These are phyloP conservation scores for Polypterus senegalus DNA, from an alignment of 2,113 vertebrate genomes.

Conservation along the genomic window DNA sequence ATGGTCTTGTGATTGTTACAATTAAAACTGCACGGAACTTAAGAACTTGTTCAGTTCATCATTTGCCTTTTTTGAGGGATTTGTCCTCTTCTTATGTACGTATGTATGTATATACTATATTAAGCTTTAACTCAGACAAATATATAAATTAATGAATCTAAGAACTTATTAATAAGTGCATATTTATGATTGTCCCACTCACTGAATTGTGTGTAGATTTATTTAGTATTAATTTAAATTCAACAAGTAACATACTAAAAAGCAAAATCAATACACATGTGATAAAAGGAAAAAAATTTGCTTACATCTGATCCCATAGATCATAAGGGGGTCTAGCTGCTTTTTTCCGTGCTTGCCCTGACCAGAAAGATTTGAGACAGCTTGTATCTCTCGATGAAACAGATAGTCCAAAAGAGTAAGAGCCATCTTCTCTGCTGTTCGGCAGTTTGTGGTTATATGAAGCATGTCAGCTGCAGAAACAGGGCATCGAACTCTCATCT, in stretches of 20 bases:
- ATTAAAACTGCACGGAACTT: too few relatives aligned
- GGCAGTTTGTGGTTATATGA: conserved; percentile 90
- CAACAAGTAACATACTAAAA: too few relatives aligned
- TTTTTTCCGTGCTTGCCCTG: conserved; percentile 96
- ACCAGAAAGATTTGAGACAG: conserved; percentile 91
- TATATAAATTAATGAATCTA: background rate
- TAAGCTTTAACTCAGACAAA: background rate
- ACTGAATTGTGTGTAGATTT: too few relatives aligned
- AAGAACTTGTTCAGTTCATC: too few relatives aligned
- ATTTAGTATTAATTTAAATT: too few relatives aligned
- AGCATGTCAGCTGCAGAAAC: conserved; percentile 87
- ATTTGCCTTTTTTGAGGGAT: too few relatives aligned
- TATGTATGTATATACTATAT: too few relatives aligned
- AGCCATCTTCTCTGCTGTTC: conserved; percentile 94
- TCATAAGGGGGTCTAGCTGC: conserved; percentile 94
- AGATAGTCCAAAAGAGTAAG: conserved; percentile 89
- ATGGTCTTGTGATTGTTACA: too few relatives aligned
- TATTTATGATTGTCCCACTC: background rate
- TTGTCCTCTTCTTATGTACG: too few relatives aligned
- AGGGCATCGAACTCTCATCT: conserved; percentile 89
- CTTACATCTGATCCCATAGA: conserved; percentile 95
- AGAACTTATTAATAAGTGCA: too few relatives aligned
- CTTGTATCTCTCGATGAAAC: conserved; percentile 91
- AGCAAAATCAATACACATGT: too few relatives aligned
- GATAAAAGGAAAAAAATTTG: conserved; percentile 5